Evolutionary conservation across 2,797 vertebrate genomes (phyloP), one percentile per base, ranked within the genome.

Genomic region (Argentina silus): DNA sequence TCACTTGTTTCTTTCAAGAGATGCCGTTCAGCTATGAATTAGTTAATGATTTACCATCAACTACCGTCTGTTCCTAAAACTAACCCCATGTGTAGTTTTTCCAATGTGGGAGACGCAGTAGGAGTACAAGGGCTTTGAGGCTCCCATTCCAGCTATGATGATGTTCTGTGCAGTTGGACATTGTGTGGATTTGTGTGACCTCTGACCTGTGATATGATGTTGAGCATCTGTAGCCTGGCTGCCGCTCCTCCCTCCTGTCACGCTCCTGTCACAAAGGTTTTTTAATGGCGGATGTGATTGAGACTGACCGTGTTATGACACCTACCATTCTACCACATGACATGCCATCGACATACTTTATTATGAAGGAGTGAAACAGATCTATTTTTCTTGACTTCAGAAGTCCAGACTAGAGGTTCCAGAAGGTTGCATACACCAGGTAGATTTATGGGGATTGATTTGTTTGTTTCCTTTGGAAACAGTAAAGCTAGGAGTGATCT

Each of bases 151-250:
- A 63, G 42, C 56, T 70, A 0, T 36, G 27, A 36, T 36, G 27
- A 36, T 36, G 27, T n/a, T 53, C 17, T 6, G 57, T 57, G 42
- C n/a, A 60, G 17, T 17, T 70, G 45, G 6, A n/a, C 4, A 60
- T 27, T 68, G 45, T 62, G 5, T 45, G 17, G 7, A 45, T 69
- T 67, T 47, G 42, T 53, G 48, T 75, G 71, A 68, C 72, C 66
- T 69, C 45, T 79, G 70, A 67, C 66, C 73, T 79, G 77, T 79
- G 75, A 77, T 74, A 67, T 65, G 68, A 81, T 75, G 75, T 67
- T 72, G 78, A 76, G 71, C 68, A 69, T 83, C 73, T 75, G 12
- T 61, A 69, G 36, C 77, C 36, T 19, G 27, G 43, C 11, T 19
- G 21, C 27, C 8, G 21, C 53, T 19, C 43, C 21, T 70, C 59